phyloP scores from a whole-genome alignment of 2,797 vertebrate species.

The Tolypeutes matacus region DNA sequence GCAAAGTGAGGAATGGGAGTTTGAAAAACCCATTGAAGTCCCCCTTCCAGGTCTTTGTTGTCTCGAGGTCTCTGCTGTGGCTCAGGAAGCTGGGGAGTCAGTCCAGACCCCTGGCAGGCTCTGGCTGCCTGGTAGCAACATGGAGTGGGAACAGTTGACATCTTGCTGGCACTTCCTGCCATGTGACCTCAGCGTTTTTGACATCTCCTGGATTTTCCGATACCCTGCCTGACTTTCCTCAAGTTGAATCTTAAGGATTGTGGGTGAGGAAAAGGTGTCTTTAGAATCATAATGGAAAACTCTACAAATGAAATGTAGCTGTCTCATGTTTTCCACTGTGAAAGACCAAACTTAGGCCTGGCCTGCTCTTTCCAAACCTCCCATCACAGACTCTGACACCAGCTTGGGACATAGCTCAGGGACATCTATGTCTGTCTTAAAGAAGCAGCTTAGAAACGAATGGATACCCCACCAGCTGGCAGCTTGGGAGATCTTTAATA shows the following conservation, averaged over 20 bases:
- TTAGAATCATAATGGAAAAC: neutral
- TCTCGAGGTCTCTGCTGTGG: neutral
- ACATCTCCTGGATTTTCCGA: neutral
- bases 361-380: neutral
- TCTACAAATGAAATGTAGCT: neutral
- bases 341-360: neutral
- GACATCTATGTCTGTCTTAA: neutral
- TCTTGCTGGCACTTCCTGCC: neutral
- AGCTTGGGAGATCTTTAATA: neutral
- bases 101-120: neutral
- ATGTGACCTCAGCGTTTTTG: neutral
- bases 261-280: neutral
- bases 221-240: neutral
- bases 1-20: neutral
- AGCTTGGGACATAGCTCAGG: no score
- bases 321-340: neutral
- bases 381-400: neutral
- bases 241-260: neutral
- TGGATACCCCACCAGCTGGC: fast-evolving
- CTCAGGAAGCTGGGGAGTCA: neutral
- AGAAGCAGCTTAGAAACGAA: neutral
- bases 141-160: neutral
- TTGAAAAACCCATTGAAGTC: neutral
- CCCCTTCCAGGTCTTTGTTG: neutral
- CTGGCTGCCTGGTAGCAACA: neutral